Percentiles rank a stretch among this genome's conserved stretches.
Evolutionary conservation across 2,888 invertebrate species (phyloP).

Genomic region (Calameuta filiformis): DNA sequence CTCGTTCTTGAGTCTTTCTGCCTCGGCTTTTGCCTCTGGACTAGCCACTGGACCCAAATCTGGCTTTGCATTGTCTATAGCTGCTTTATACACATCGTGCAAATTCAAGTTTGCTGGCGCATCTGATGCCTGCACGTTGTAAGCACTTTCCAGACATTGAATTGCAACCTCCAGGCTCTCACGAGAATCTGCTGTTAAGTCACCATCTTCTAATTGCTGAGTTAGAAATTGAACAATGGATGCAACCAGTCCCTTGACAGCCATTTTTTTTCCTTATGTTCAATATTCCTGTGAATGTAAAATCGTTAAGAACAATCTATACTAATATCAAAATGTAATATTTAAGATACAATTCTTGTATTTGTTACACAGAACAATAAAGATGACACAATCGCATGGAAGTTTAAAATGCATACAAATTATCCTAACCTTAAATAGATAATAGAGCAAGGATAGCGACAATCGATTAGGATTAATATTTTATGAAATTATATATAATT

Average conservation of each 20-base stretch:
- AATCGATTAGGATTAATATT: not conserved
- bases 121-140: slow-evolving; percentile 74
- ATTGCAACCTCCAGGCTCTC: slow-evolving; percentile 94
- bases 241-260: slow-evolving; percentile 66
- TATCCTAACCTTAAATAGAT: not conserved
- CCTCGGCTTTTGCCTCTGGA: slow-evolving; percentile 73
- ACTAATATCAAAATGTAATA: not conserved
- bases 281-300: not conserved
- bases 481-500: slow-evolving; percentile 1
- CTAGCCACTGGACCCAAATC: slow-evolving; percentile 57
- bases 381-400: not conserved
- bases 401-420: not conserved
- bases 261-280: slow-evolving; percentile 39
- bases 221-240: slow-evolving; percentile 72
- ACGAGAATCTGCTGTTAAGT: slow-evolving; percentile 66
- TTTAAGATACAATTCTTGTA: not conserved
- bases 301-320: not conserved
- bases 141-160: slow-evolving; percentile 94
- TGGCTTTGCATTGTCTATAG: slow-evolving; percentile 45
- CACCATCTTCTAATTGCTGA: slow-evolving; percentile 68
- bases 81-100: slow-evolving; percentile 65
- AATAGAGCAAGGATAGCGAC: not conserved
- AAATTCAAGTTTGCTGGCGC: slow-evolving; percentile 63
- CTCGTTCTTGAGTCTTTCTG: slow-evolving; percentile 87
- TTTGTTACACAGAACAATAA: not conserved